Evolutionary conservation across 2,113 vertebrate species (phyloP).

Genomic region (Cephalopholis sonnerati): DNA sequence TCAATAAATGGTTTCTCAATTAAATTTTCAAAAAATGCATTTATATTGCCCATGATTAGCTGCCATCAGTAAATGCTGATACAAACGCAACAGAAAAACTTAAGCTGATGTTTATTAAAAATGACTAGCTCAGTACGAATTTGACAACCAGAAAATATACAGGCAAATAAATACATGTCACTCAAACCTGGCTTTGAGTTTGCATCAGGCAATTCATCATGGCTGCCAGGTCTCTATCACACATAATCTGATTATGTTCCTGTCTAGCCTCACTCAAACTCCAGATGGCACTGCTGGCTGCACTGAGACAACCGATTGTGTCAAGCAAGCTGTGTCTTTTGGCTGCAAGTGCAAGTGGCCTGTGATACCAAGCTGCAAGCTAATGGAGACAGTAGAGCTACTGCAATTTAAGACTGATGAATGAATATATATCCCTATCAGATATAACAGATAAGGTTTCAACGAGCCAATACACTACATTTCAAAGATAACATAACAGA

Average conservation of each 20-base stretch:
- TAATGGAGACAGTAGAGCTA: not conserved
- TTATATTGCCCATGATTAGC: not conserved
- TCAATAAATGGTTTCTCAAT: not conserved
- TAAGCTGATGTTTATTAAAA: not conserved
- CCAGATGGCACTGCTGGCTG: slow-evolving; percentile 44
- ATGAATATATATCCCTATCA: not conserved
- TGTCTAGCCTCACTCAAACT: slow-evolving; percentile 27
- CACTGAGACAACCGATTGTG: slow-evolving; percentile 6
- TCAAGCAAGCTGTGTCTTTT: slow-evolving; percentile 17
- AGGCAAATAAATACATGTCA: not conserved
- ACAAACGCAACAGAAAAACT: not conserved
- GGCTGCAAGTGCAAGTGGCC: not conserved
- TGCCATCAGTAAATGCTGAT: not conserved
- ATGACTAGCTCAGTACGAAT: not conserved
- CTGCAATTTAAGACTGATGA: not conserved
- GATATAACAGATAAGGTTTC: not conserved
- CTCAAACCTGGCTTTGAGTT: not conserved
- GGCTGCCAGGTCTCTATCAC: slow-evolving; percentile 17
- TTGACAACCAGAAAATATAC: not conserved
- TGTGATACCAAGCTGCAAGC: not conserved
- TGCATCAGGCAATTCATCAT: not conserved
- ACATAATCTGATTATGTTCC: slow-evolving; percentile 25
- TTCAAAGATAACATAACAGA: not conserved
- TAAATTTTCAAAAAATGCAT: not conserved
- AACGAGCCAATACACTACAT: not conserved